These are phyloP conservation scores for Rhinella marina DNA, from an alignment of 2,797 vertebrate species.

Conservation along the genomic window DNA sequence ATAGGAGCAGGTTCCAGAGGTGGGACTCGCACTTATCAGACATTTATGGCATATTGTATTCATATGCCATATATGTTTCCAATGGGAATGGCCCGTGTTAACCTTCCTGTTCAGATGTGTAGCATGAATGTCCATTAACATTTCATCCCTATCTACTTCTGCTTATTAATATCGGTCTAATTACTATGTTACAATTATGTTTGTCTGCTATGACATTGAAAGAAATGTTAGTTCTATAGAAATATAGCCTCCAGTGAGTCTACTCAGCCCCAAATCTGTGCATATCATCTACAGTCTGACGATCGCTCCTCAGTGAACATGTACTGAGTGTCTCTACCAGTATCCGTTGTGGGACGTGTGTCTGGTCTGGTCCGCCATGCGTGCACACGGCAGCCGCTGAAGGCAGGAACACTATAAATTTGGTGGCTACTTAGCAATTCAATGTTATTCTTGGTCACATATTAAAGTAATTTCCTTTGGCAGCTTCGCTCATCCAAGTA, in stretches of 20 bases:
- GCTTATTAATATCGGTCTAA: too few relatives aligned
- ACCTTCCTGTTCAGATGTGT: too few relatives aligned
- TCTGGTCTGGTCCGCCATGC: neutral
- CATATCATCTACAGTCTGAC: neutral
- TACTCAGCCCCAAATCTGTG: neutral
- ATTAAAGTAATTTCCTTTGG: slow-evolving; percentile 21
- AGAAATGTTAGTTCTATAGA: neutral
- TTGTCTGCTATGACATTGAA: neutral
- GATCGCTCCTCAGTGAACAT: neutral
- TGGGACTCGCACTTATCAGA: too few relatives aligned
- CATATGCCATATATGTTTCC: too few relatives aligned
- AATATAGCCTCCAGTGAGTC: neutral
- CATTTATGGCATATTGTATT: too few relatives aligned
- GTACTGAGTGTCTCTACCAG: neutral
- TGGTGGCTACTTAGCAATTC: neutral
- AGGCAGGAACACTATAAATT: neutral
- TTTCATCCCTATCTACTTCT: neutral
- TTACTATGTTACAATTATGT: neutral
- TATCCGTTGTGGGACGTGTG: neutral
- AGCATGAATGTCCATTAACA: too few relatives aligned
- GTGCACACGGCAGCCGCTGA: neutral
- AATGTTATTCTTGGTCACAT: slow-evolving; percentile 14
- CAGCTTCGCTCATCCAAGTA: neutral
- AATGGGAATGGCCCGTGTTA: too few relatives aligned
- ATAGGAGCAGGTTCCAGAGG: too few relatives aligned